Evolutionary conservation across 2,113 vertebrate genomes (phyloP).

Genomic region (Centrocercus urophasianus): DNA sequence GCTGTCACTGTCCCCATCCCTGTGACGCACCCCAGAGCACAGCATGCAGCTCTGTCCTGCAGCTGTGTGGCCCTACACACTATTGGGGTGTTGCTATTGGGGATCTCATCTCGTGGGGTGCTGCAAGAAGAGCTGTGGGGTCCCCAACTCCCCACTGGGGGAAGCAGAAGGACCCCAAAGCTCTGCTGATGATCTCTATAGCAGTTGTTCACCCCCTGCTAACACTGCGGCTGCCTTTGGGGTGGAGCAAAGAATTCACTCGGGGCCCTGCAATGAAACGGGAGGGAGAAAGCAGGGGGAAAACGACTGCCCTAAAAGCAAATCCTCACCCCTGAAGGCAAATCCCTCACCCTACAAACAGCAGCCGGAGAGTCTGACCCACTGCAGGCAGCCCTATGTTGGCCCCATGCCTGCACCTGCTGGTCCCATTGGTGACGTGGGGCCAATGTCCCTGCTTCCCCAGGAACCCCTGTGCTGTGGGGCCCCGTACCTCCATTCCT

Average conservation of each 20-base stretch:
- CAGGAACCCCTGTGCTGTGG: not conserved
- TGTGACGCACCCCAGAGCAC: not conserved
- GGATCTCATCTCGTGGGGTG: conserved; percentile 18
- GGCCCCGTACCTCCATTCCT: not conserved
- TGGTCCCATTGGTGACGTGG: not conserved
- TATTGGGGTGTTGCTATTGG: not conserved
- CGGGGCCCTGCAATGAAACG: not conserved
- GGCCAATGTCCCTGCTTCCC: not conserved
- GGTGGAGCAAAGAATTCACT: conserved; percentile 31
- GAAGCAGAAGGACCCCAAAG: conserved; percentile 45
- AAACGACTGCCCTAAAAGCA: not conserved
- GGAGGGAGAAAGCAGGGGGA: not conserved
- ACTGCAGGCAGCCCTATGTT: not conserved
- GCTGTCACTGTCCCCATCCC: not conserved
- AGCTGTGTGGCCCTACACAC: not conserved
- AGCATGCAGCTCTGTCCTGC: not conserved
- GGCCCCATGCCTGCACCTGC: fast-evolving
- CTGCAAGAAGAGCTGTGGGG: conserved; percentile 3
- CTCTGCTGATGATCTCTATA: conserved; percentile 38
- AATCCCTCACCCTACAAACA: not conserved
- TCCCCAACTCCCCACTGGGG: not conserved
- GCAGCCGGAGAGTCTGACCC: not conserved
- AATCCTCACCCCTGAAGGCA: no score
- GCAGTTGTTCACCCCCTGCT: conserved; percentile 37
- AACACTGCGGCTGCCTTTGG: not conserved